Evolutionary conservation across 2,888 invertebrate species (phyloP), one percentile per base, ranked within the genome.

Genomic region (Exocentrus adspersus): DNA sequence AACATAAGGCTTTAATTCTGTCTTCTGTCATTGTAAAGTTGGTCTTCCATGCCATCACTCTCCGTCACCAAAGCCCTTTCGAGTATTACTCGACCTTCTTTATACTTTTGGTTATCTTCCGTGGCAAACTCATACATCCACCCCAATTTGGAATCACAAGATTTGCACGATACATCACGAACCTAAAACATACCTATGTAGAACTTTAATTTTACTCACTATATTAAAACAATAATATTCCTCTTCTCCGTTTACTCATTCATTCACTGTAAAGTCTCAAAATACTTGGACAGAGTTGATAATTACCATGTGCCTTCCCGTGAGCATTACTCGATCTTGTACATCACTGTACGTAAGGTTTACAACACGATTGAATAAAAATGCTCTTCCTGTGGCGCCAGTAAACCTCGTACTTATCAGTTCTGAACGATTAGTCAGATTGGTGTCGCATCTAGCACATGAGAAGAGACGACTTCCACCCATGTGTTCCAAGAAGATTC

Each of bases 71-170:
- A 85, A 10, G 98, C 98, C 71, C 97, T 86, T 81, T 99, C 99
- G 64, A 99, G 84, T 74, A 99, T 99, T 0, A 98, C 96, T 53
- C 96, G 87, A 0, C 98, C 98, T 84, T 98, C 98, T 83, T 98
- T 98, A 83, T 97, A 98, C 75, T 96, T 90, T 81, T 99, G 99
- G 77, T 93, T 94, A 70, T 98, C 97, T 79, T 98, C 98, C 1
- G 96, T 97, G 2, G 99, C 99, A 85, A 96, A 98, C 83, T 99
- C 99, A 80, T 99, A 99, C 80, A 99, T 94, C 99, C 98, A 98
- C 41, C 98, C 98, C 0, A 98, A 88, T 82, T 98, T 98, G 2
- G 94, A 92, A 74, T 93, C 92, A 80, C 99, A 99, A 79, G 94
- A 94, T 85, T 98, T 98, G 84, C 99, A 99, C 71, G 95, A 95